Base-by-base conservation (phyloP, 2,888 invertebrate species). In the Eucera pruinosa region DNA sequence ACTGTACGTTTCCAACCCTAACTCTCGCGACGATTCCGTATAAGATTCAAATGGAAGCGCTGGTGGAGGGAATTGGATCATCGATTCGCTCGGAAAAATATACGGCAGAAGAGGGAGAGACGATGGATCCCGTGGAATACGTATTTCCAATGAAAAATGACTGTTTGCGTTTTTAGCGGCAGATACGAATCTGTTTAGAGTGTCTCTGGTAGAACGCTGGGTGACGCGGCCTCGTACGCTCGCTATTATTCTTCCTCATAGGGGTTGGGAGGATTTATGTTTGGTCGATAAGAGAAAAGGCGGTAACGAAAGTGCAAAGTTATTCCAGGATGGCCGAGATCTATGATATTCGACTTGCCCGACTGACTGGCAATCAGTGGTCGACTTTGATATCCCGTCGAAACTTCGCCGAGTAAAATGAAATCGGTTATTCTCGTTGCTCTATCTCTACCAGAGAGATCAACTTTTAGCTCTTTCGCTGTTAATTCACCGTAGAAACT, bases 271-370 rank as follows among this genome's bases (percentile, higher is more conserved):
- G 68, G 69, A 78, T 84, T 84, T 82, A 82, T 82, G 83, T 58
- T 69, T 65, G 78, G 50, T 65, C 78, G 84, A 84, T 84, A 85
- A 84, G 85, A 81, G 66, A 75, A 70, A 75, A 57, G 55, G 50
- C 50, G 50, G 70, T 67, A 69, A 71, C 68, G 73, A 78, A 80
- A 81, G 67, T 78, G 75, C 67, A 57, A 74, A 75, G 78, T 83
- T 78, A 81, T 64, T 66, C 57, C 62, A 5, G 45, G 50, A 18
- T 60, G 50, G 25, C 47, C 30, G 65, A 71, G 73, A 80, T 83
- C 81, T 65, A 80, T 43, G 80, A 72, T 61, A 73, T 67, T 72
- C 61, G 81, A 81, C 55, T 75, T 69, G 61, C 71, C 39, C 57
- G 64, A 82, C 67, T 67, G 72, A 82, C 80, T 48, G 68, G 50